Percentiles rank a stretch among this genome's conserved stretches.
Evolutionary conservation across 2,888 invertebrate species (phyloP).

Genomic region (Blera fallax): DNA sequence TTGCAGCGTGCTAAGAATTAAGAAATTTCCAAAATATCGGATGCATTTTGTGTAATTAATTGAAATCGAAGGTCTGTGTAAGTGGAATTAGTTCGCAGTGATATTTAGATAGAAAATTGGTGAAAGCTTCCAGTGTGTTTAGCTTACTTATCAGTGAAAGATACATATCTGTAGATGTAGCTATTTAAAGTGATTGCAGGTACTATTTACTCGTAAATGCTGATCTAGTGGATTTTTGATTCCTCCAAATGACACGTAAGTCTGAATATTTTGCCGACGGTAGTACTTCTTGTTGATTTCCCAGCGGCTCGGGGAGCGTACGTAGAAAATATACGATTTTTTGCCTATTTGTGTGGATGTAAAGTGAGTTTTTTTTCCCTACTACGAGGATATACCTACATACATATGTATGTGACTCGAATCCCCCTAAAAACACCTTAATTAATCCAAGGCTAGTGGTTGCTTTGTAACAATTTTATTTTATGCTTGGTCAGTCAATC

Average conservation of each 20-base stretch:
- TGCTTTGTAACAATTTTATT: too few species aligned
- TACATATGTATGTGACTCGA: too few species aligned
- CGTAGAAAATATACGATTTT: too few species aligned
- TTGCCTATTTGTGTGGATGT: too few species aligned
- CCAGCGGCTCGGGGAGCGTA: not conserved
- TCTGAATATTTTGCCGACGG: slow-evolving; percentile 30
- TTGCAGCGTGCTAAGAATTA: slow-evolving; percentile 58
- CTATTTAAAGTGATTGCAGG: not conserved
- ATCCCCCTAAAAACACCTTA: too few species aligned
- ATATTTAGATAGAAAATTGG: not conserved
- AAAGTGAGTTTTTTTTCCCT: not conserved
- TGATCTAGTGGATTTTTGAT: slow-evolving; percentile 35
- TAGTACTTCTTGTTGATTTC: not conserved
- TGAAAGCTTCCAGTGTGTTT: not conserved
- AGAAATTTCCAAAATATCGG: slow-evolving; percentile 4
- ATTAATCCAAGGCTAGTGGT: too few species aligned
- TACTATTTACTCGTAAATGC: not conserved
- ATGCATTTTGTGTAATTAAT: slow-evolving; percentile 33
- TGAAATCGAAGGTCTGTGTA: slow-evolving; percentile 1
- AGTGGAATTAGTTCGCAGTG: not conserved
- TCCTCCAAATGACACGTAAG: slow-evolving; percentile 34
- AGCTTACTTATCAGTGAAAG: not conserved
- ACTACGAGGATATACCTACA: too few species aligned
- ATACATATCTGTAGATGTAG: not conserved
- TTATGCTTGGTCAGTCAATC: too few species aligned